Evolutionary conservation across 2,797 vertebrate genomes (phyloP).

Genomic region (Ibycter americanus): DNA sequence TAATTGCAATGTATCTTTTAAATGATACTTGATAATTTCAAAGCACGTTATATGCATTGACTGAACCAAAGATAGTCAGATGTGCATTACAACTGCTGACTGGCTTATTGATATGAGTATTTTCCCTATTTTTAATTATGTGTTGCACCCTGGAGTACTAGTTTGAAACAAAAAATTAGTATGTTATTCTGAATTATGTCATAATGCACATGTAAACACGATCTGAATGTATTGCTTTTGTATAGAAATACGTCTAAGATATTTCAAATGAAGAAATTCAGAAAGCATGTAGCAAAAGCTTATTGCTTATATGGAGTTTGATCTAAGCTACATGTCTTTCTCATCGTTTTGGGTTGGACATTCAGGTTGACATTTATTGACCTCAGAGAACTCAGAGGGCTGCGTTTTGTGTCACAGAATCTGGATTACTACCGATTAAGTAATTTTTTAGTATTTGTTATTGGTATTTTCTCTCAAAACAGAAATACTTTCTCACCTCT

Average conservation of each 20-base stretch:
- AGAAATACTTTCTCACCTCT: neutral
- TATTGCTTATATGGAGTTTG: neutral
- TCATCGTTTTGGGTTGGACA: neutral
- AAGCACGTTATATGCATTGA: neutral
- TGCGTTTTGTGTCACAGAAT: neutral
- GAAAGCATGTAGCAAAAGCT: neutral
- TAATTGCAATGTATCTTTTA: neutral
- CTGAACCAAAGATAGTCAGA: slow-evolving; percentile 3
- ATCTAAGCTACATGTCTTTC: neutral
- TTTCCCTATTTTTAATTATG: neutral
- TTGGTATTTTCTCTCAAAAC: neutral
- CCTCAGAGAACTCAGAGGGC: neutral
- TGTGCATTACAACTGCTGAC: neutral
- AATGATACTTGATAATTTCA: slow-evolving; percentile 3
- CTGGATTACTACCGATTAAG: neutral
- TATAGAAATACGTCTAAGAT: neutral
- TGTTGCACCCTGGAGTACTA: neutral
- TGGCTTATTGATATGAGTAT: neutral
- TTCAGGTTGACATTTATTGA: neutral
- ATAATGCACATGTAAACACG: neutral
- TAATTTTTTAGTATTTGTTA: neutral
- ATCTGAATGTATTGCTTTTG: neutral
- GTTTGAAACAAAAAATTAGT: neutral
- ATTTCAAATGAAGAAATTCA: neutral
- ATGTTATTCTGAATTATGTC: neutral